A percentile compares a stretch with the other conserved stretches of the same genome.
These are phyloP conservation scores for Anabas testudineus DNA, from an alignment of 2,797 vertebrate species.

Conservation along the genomic window DNA sequence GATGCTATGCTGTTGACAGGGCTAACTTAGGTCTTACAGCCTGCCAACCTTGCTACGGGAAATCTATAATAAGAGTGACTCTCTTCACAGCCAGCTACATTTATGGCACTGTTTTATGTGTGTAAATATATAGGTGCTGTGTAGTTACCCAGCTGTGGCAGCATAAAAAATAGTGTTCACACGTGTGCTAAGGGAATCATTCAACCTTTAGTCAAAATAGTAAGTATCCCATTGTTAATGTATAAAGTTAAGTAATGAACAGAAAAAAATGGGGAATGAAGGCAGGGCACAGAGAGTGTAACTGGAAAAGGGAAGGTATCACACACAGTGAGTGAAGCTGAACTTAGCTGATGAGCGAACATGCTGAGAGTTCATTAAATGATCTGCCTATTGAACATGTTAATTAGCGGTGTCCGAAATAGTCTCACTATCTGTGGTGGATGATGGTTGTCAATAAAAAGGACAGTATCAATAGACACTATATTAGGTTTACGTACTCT, in stretches of 20 bases:
- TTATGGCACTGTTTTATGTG: neutral
- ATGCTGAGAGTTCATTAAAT: conserved; percentile 75
- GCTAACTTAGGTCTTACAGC: conserved; percentile 32
- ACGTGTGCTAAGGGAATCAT: neutral
- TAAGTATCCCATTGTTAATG: neutral
- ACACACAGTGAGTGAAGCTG: conserved; percentile 3
- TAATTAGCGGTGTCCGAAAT: conserved; percentile 69
- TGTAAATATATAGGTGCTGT: neutral
- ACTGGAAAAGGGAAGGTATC: neutral
- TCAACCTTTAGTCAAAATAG: neutral
- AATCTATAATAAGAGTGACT: conserved; percentile 25
- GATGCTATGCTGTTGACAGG: conserved; percentile 43
- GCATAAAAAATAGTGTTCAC: conserved; percentile 14
- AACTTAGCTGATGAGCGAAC: conserved; percentile 51
- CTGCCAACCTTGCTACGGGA: conserved; percentile 13
- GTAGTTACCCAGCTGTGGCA: neutral
- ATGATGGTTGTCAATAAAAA: conserved; percentile 53
- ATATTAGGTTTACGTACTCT: conserved; percentile 41
- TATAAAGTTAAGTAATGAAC: neutral
- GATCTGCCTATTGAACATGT: conserved; percentile 71
- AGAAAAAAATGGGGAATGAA: neutral
- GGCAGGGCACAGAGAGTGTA: neutral
- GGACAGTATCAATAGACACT: conserved; percentile 43
- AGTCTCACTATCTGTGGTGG: conserved; percentile 41
- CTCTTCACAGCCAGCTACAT: conserved; percentile 21